Evolutionary conservation across 2,888 invertebrate genomes (phyloP), one percentile per base, ranked within the genome.

Genomic region (Pomacea canaliculata): DNA sequence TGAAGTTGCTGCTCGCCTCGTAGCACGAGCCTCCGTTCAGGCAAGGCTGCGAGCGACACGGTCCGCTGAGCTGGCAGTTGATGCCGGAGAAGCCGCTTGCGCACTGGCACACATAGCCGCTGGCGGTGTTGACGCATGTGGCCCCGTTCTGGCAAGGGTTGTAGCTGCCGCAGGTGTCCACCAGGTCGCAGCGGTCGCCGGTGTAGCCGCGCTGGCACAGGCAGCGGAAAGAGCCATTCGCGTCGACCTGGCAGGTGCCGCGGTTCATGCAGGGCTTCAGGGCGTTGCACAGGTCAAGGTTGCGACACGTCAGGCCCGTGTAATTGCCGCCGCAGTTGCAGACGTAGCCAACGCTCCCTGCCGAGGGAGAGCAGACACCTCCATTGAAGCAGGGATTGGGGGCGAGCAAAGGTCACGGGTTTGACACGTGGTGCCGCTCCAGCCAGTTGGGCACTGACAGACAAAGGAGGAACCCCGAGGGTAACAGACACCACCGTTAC

Each of bases 401-500:
- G 79, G 68, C 23, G 80, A 79, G 76, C 89, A 89, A n/a, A 84
- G 84, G 76, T 88, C 80, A 46, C 85, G 78, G n/a, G 79, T 73
- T 70, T 85, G 82, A 80, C 89, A 89, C 9, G 80, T 81, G 62
- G 81, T 76, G 9, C 88, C 89, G 49, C 80, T 85, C 71, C 84
- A 82, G 13, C 86, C 87, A 0, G 65, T 62, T 4, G 80, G 74
- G 76, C 89, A 89, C 12, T 80, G 76, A 70, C 89, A 89, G 9
- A 77, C 63, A 68, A 79, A 82, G 37, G 73, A 73, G 7, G 67
- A 71, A 8, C 69, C 69, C 0, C 70, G 56, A 1, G 76, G 18
- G 19, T 48, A 63, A 70, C 81, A 81, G 37, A 73, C 60, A 46
- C 80, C 83, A 12, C 83, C 82, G 63, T 82, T 79, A 27, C 70